Percentiles rank a stretch among this genome's conserved stretches.
These are phyloP conservation scores for Trematomus loennbergii DNA, from an alignment of 2,113 vertebrate genomes.

Conservation along the genomic window DNA sequence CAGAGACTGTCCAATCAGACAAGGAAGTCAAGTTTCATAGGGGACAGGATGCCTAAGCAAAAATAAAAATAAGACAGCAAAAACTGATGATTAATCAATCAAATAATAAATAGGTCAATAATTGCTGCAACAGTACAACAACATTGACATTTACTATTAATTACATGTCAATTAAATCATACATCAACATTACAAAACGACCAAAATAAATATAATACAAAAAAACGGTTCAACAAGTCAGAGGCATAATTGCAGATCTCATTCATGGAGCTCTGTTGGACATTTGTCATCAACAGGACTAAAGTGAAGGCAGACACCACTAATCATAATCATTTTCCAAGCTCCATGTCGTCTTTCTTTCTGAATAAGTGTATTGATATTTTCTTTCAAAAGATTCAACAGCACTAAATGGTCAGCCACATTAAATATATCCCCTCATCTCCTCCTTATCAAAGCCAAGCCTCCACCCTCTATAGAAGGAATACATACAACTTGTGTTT, in stretches of 20 bases:
- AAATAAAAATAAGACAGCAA: neutral
- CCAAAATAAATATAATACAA: neutral
- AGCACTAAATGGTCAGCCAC: neutral
- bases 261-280: neutral
- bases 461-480: neutral
- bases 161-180: too few relatives aligned
- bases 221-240: neutral
- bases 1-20: slow-evolving; percentile 23
- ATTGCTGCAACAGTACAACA: neutral
- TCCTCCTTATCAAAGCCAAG: neutral
- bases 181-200: too few relatives aligned
- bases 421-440: neutral
- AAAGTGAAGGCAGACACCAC: neutral
- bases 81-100: neutral
- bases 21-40: slow-evolving; percentile 1
- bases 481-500: neutral
- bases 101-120: neutral
- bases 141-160: too few relatives aligned
- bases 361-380: neutral
- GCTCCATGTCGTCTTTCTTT: neutral
- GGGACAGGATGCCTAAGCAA: neutral
- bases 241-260: neutral
- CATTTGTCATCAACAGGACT: neutral
- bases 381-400: neutral
- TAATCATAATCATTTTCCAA: neutral